Conservation (phyloP, 2,113 vertebrate genomes). For the Amphiprion ocellaris region DNA sequence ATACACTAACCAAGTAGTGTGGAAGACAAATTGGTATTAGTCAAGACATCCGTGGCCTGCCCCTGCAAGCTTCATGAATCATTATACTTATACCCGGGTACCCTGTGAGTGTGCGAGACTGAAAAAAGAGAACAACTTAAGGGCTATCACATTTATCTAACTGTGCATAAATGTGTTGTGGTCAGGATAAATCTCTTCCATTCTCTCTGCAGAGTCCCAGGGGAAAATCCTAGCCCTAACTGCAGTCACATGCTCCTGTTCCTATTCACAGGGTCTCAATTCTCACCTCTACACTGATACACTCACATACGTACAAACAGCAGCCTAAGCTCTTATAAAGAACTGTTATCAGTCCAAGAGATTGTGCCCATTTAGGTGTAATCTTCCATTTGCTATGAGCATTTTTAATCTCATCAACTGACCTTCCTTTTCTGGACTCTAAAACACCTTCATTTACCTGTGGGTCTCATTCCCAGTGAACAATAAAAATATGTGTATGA, state of each 20-base stretch:
- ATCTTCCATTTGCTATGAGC: slow-evolving; percentile 50
- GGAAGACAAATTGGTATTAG: slow-evolving; percentile 67
- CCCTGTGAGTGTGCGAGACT: background rate
- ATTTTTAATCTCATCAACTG: slow-evolving; percentile 46
- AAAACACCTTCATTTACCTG: slow-evolving; percentile 32
- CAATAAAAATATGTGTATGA: background rate
- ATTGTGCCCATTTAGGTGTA: slow-evolving; percentile 48
- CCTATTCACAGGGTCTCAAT: slow-evolving; percentile 62
- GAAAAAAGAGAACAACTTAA: slow-evolving; percentile 53
- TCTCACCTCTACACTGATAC: slow-evolving; percentile 47
- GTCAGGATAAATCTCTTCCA: slow-evolving; percentile 72
- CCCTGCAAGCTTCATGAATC: slow-evolving; percentile 56
- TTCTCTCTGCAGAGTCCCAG: slow-evolving; percentile 61
- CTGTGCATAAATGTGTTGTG: slow-evolving; percentile 66
- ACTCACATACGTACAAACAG: slow-evolving; percentile 8
- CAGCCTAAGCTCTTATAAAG: slow-evolving; percentile 44
- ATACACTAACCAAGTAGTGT: slow-evolving; percentile 50
- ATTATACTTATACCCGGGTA: slow-evolving; percentile 43
- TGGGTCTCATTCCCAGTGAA: background rate
- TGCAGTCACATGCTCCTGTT: slow-evolving; percentile 77
- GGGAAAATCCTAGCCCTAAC: slow-evolving; percentile 65
- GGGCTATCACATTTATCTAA: slow-evolving; percentile 71
- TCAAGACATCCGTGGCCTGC: slow-evolving; percentile 51
- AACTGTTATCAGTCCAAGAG: slow-evolving; percentile 36
- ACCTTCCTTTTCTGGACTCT: slow-evolving; percentile 38